These are phyloP conservation scores for Lethenteron camtschaticum DNA, from an alignment of 2,113 vertebrate species.

Conservation along the genomic window DNA sequence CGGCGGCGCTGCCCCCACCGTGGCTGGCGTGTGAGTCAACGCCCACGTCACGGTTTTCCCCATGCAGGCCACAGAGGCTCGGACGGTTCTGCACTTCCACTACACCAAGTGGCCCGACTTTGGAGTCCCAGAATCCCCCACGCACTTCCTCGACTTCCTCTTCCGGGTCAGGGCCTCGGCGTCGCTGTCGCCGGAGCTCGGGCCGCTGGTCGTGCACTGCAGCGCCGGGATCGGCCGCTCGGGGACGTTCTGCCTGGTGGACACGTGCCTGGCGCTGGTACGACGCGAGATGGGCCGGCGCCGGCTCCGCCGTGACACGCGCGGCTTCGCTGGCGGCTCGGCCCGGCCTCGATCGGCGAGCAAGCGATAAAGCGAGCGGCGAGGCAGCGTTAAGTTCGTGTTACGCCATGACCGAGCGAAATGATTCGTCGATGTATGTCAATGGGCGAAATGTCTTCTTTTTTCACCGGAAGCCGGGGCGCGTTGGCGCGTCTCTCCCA, in stretches of 20 bases:
- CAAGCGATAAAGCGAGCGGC: no score
- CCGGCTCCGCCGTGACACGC: no score
- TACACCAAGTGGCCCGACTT: conserved; percentile 99
- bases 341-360: no score
- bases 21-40: no score
- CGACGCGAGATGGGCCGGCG: conserved; percentile 14
- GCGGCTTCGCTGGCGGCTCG: no score
- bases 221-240: conserved; percentile 91
- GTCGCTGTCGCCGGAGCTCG: conserved; percentile 41
- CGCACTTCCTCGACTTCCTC: conserved; percentile 85
- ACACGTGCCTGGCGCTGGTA: conserved; percentile 80
- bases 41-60: not conserved
- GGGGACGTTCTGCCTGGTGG: conserved; percentile 73
- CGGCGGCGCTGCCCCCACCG: no score
- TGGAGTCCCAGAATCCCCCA: conserved; percentile 88
- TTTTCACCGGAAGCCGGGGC: not conserved
- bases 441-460: not conserved
- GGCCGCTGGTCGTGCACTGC: conserved; percentile 69
- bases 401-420: not conserved
- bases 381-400: no score
- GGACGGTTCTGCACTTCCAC: conserved; percentile 86
- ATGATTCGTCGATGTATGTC: not conserved
- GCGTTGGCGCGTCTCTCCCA: conserved; percentile 11
- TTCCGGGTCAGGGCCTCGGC: conserved; percentile 77
- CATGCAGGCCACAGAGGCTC: conserved; percentile 43